These are phyloP conservation scores for Mionectes macconnelli DNA, from an alignment of 2,113 vertebrate genomes.

Conservation along the genomic window DNA sequence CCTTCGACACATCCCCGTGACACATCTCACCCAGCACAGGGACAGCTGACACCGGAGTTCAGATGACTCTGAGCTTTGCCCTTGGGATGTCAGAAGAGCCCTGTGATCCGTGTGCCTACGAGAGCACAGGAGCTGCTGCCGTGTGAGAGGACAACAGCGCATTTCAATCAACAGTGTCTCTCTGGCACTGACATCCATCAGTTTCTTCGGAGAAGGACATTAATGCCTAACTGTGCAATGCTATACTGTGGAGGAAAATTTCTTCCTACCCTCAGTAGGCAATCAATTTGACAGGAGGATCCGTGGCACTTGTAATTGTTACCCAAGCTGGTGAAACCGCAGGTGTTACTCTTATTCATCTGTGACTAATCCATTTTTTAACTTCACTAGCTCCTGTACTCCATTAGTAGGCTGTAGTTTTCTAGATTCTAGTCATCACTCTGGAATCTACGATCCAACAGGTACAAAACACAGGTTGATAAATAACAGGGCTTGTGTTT, in stretches of 20 bases:
- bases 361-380: conserved; percentile 34
- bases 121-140: not conserved
- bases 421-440: conserved; percentile 25
- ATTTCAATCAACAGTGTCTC: not conserved
- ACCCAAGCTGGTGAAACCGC: conserved; percentile 16
- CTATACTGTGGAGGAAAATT: not conserved
- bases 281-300: not conserved
- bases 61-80: conserved; percentile 24
- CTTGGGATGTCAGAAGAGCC: conserved; percentile 22
- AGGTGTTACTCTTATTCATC: conserved; percentile 39
- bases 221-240: not conserved
- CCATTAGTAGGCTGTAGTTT: not conserved
- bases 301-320: not conserved
- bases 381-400: not conserved
- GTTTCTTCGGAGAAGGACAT: not conserved
- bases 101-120: accelerated
- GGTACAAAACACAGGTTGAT: conserved; percentile 17
- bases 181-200: not conserved
- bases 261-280: not conserved
- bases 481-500: conserved; percentile 21
- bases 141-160: not conserved
- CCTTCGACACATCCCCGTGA: not conserved
- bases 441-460: conserved; percentile 3
- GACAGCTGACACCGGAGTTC: conserved; percentile 2
- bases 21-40: not conserved